Evolutionary conservation across 2,113 vertebrate genomes (phyloP).

Genomic region (Nibea coibor): DNA sequence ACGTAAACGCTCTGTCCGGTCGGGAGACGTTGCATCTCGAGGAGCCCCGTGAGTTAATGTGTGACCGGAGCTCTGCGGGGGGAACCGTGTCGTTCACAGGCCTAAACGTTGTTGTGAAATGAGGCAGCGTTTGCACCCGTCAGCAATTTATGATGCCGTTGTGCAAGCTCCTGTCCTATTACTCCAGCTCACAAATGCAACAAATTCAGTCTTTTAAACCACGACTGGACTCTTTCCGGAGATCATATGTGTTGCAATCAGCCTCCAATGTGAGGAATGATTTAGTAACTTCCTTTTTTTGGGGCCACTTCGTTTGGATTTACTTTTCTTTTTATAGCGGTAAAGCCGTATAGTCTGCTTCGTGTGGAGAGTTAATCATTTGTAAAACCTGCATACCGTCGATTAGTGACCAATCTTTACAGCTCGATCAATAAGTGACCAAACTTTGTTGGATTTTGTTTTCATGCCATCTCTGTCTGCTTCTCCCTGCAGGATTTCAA

Average conservation of each 20-base stretch:
- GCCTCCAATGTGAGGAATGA: not conserved
- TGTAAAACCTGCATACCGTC: constrained; percentile 2
- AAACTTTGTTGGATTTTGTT: not conserved
- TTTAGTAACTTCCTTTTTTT: constrained; percentile 15
- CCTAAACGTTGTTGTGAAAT: constrained; percentile 25
- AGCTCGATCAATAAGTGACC: constrained; percentile 64
- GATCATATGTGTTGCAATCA: constrained; percentile 29
- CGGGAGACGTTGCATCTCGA: not conserved
- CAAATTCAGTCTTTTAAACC: constrained; percentile 43
- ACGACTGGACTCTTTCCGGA: constrained; percentile 20
- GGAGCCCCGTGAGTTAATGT: constrained; percentile 38
- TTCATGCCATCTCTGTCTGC: not conserved
- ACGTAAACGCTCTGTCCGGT: not conserved
- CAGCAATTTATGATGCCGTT: not conserved
- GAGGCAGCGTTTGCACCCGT: constrained; percentile 17
- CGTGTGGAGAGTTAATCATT: constrained; percentile 63
- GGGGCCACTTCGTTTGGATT: not conserved
- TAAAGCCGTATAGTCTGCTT: constrained; percentile 1
- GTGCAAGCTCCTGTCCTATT: constrained; percentile 30
- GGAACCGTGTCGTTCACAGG: not conserved
- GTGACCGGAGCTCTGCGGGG: constrained; percentile 28
- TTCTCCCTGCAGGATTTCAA: constrained; percentile 89
- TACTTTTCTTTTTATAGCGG: not conserved
- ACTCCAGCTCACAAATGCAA: constrained; percentile 12
- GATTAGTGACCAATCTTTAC: constrained; percentile 55